phyloP scores from a whole-genome alignment of 2,797 vertebrate species.

The Acanthopagrus latus region DNA sequence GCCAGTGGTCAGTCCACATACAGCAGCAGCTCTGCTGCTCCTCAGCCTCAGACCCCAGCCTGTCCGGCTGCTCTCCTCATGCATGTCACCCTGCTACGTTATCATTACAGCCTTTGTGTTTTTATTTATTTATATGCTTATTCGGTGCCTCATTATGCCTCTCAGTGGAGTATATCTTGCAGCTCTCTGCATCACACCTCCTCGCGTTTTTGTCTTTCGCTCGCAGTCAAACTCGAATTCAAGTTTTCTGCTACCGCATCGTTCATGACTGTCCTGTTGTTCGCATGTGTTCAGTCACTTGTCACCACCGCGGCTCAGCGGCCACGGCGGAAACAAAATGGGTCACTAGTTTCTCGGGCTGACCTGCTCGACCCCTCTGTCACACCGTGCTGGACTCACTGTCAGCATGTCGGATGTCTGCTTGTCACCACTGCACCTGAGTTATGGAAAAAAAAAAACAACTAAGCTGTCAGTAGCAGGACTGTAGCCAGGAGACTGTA shows the following conservation, averaged over 20 bases:
- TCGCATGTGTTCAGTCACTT: background rate
- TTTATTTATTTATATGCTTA: constrained; percentile 13
- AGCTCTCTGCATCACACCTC: constrained; percentile 21
- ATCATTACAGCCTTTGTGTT: background rate
- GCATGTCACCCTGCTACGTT: background rate
- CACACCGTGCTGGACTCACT: constrained; percentile 2
- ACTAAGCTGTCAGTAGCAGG: background rate
- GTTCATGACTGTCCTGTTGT: constrained; percentile 19
- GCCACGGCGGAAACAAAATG: constrained; percentile 6
- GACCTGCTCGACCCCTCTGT: constrained; percentile 28
- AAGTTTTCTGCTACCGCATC: background rate
- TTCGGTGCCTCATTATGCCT: background rate
- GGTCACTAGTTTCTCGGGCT: constrained; percentile 29
- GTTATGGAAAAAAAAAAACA: background rate
- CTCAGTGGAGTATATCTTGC: background rate
- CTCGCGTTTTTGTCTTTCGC: background rate
- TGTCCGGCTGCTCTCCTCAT: background rate
- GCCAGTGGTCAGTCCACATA: constrained; percentile 74
- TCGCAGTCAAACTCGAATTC: background rate
- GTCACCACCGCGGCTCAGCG: background rate
- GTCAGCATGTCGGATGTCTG: constrained; percentile 1
- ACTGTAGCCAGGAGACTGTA: background rate
- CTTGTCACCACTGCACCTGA: constrained; percentile 1
- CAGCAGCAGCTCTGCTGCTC: constrained; percentile 46
- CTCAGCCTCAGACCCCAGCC: constrained; percentile 22